Evolutionary conservation across 2,113 vertebrate genomes (phyloP).

Genomic region (Dicentrarchus labrax): DNA sequence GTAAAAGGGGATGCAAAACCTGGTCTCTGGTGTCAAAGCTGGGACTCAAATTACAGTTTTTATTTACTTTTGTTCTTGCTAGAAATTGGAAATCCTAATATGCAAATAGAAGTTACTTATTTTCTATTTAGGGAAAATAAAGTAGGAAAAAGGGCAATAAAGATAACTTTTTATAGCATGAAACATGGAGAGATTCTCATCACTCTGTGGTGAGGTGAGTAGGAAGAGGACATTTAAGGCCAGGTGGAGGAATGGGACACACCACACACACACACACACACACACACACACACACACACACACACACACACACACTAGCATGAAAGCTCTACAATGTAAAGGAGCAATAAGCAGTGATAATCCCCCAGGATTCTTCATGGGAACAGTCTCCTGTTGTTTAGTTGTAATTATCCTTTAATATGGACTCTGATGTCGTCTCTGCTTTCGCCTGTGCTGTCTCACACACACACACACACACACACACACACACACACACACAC

Average conservation of each 20-base stretch:
- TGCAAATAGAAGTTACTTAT: not conserved
- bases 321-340: conserved; percentile 57
- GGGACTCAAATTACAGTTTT: not conserved
- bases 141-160: not conserved
- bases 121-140: not conserved
- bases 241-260: not conserved
- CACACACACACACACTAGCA: not conserved
- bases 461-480: not conserved
- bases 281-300: conserved; percentile 3
- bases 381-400: conserved; percentile 82
- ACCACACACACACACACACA: conserved; percentile 14
- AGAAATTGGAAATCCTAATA: not conserved
- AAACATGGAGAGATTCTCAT: not conserved
- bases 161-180: not conserved
- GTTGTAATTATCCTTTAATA: conserved; percentile 87
- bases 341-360: conserved; percentile 76
- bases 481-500: not conserved
- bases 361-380: conserved; percentile 70
- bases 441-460: conserved; percentile 47
- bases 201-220: not conserved
- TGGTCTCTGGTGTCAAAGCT: not conserved
- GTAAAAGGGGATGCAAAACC: not conserved
- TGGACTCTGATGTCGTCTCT: conserved; percentile 82
- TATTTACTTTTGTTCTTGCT: not conserved
- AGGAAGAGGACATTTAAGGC: not conserved